These are phyloP conservation scores for Ambastaia sidthimunki DNA, from an alignment of 2,797 vertebrate genomes.

Conservation along the genomic window DNA sequence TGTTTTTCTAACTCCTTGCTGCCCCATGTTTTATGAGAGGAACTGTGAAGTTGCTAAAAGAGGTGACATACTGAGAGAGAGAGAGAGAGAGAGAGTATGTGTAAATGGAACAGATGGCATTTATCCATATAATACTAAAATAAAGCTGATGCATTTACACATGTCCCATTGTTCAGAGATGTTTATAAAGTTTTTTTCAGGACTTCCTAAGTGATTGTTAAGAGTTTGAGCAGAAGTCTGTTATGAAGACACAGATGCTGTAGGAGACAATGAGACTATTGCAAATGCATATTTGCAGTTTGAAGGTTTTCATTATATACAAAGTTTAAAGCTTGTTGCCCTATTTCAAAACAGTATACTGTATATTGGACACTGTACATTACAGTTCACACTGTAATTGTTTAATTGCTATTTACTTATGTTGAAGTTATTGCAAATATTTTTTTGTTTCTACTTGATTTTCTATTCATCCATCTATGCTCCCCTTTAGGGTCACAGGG, in stretches of 20 bases:
- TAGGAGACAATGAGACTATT: not conserved
- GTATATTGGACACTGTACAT: too few relatives aligned
- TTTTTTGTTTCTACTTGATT: too few relatives aligned
- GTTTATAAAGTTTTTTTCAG: not conserved
- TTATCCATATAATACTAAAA: conserved; percentile 9
- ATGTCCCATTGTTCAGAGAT: not conserved
- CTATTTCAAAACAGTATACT: too few relatives aligned
- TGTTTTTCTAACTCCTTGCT: not conserved
- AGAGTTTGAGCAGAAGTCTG: conserved; percentile 25
- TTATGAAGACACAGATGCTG: conserved; percentile 10
- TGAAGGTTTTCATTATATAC: not conserved
- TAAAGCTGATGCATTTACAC: not conserved
- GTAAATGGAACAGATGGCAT: conserved; percentile 42
- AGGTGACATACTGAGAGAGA: conserved; percentile 5
- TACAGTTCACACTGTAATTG: too few relatives aligned
- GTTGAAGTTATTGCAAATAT: too few relatives aligned
- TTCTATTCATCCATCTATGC: too few relatives aligned
- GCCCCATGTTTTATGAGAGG: conserved; percentile 62
- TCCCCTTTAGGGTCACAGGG: too few relatives aligned
- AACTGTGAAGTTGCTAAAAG: conserved; percentile 4
- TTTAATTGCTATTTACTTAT: too few relatives aligned
- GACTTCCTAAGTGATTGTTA: not conserved
- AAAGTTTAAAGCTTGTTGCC: not conserved
- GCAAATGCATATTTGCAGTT: conserved; percentile 15
- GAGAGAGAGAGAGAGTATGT: conserved; percentile 1